A percentile compares a stretch with the other conserved stretches of the same genome.
Evolutionary conservation across 2,797 vertebrate species (phyloP).

Genomic region (Pseudocheirus occidentalis): DNA sequence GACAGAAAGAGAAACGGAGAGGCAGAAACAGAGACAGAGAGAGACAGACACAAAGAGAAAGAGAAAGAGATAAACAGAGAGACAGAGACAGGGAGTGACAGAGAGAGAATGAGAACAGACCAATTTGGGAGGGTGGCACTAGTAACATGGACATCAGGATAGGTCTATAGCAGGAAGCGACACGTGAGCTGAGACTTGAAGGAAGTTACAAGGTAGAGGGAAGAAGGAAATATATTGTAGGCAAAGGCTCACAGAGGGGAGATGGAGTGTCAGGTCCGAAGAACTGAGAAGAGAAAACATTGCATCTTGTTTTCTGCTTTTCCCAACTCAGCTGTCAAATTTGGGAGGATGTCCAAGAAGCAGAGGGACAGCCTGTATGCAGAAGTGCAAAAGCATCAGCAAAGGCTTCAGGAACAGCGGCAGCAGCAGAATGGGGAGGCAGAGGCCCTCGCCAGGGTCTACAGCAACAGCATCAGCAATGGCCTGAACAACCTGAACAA

Average conservation of each 20-base stretch:
- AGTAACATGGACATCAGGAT: neutral
- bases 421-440: slow-evolving; percentile 97
- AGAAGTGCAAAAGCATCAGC: slow-evolving; percentile 99
- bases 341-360: slow-evolving; percentile 99
- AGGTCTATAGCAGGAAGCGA: neutral
- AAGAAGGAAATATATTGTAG: neutral
- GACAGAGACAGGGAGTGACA: neutral
- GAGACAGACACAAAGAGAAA: too few relatives aligned
- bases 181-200: neutral
- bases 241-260: neutral
- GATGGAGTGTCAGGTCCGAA: neutral
- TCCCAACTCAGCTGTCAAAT: slow-evolving; percentile 93
- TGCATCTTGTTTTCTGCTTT: neutral
- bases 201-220: neutral
- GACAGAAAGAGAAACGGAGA: too few relatives aligned
- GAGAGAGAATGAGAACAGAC: neutral
- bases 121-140: neutral
- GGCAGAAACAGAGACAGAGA: too few relatives aligned
- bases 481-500: slow-evolving; percentile 93
- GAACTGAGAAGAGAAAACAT: fast-evolving
- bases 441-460: slow-evolving; percentile 95
- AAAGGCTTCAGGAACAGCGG: slow-evolving; percentile 93
- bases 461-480: slow-evolving; percentile 93
- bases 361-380: slow-evolving; percentile 98
- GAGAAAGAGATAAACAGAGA: too few relatives aligned